Conservation (phyloP, 2,797 vertebrate species). For the Fundulus diaphanus region DNA sequence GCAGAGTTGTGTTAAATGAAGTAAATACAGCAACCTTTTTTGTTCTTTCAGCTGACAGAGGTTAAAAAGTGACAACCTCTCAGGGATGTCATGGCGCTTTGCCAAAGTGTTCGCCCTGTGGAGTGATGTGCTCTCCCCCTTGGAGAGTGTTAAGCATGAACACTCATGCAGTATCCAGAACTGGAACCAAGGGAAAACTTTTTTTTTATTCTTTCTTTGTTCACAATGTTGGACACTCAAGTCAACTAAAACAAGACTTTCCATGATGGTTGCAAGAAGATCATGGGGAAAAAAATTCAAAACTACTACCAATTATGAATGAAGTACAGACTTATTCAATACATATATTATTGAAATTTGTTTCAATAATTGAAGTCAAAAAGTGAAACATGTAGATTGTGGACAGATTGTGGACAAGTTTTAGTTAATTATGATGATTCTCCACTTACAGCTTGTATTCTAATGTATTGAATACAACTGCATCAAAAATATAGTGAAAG, state of each 20-base stretch:
- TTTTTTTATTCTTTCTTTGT: constrained; percentile 9
- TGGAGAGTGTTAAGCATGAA: constrained; percentile 17
- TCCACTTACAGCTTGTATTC: too few relatives aligned
- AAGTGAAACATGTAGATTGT: too few relatives aligned
- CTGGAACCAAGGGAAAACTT: constrained; percentile 36
- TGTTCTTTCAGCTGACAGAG: constrained; percentile 27
- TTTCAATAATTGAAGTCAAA: too few relatives aligned
- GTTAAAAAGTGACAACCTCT: constrained; percentile 39
- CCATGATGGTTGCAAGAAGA: constrained; percentile 30
- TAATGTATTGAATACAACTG: too few relatives aligned
- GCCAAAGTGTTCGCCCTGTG: constrained; percentile 26
- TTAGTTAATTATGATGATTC: too few relatives aligned
- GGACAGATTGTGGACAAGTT: too few relatives aligned
- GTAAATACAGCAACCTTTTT: constrained; percentile 22
- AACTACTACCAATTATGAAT: constrained; percentile 12
- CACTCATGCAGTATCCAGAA: not conserved
- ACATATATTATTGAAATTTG: too few relatives aligned
- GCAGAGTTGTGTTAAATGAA: constrained; percentile 41
- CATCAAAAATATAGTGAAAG: not conserved
- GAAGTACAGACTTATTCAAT: too few relatives aligned
- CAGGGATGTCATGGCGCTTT: constrained; percentile 21
- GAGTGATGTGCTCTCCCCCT: constrained; percentile 34
- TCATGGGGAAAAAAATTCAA: constrained; percentile 28
- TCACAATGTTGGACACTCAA: constrained; percentile 5
- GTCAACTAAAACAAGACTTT: constrained; percentile 42